phyloP scores from a whole-genome alignment of 2,888 invertebrate genomes.

The Aphrophora alni region DNA sequence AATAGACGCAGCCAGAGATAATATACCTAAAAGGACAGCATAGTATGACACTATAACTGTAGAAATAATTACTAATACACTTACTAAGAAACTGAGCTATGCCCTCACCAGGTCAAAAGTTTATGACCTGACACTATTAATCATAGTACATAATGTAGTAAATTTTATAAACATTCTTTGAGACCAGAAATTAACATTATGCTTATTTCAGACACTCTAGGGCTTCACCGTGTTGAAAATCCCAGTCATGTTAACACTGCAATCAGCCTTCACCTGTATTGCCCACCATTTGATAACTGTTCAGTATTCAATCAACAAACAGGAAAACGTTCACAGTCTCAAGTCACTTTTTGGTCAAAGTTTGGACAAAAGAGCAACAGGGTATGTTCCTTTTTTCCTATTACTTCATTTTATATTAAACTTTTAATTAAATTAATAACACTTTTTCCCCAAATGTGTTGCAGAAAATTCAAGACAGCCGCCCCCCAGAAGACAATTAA shows the following conservation, averaged over 20 bases:
- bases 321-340: conserved; percentile 72
- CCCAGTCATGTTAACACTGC: conserved; percentile 86
- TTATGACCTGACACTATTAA: too few species aligned
- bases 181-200: too few species aligned
- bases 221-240: conserved; percentile 96
- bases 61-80: too few species aligned
- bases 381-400: conserved; percentile 60
- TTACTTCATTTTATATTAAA: too few species aligned
- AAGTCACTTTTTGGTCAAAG: conserved; percentile 93
- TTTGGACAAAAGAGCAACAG: conserved; percentile 78
- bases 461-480: background rate
- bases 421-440: too few species aligned
- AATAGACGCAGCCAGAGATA: too few species aligned
- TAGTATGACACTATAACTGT: too few species aligned
- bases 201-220: conserved; percentile 81
- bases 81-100: too few species aligned
- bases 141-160: too few species aligned
- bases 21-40: too few species aligned
- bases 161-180: too few species aligned
- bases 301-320: conserved; percentile 91
- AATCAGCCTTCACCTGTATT: conserved; percentile 93
- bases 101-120: too few species aligned
- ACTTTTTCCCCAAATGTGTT: background rate
- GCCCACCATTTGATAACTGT: conserved; percentile 90
- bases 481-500: background rate